Evolutionary conservation across 2,888 invertebrate genomes (phyloP), one percentile per base, ranked within the genome.

Genomic region (Hydrotaea diabolus): DNA sequence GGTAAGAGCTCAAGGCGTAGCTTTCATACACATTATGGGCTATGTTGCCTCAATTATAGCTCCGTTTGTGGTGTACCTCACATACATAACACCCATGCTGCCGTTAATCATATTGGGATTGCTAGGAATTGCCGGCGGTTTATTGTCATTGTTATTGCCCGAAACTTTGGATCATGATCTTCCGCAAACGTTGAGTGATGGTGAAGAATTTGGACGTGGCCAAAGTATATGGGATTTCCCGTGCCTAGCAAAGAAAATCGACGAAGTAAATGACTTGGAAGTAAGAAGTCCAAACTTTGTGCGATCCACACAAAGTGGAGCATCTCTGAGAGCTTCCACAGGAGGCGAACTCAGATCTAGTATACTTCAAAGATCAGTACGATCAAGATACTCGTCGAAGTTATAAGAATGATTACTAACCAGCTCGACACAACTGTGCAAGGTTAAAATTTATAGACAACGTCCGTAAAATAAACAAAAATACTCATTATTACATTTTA

Each of bases 131-230:
- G 74, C 94, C 0, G 97, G 97, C 0, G 97, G 97, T 0, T 88
- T 95, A 1, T 92, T 97, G n/a, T 95, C 96, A 59, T 93, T 97
- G 0, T 95, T 96, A 88, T 93, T 98, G 2, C 97, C 97, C 0
- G 97, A 98, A 93, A 97, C 97, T 0, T 94, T 97, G 89, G 96
- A 96, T 90, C 95, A 96, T 64, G 97, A 97, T 89, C 93, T 98
- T 91, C 97, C 97, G 0, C 97, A 97, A 91, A 97, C 97, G 0
- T 92, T 98, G 9, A 95, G 95, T 85, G 97, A 98, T 90, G 97
- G 97, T 13, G 97, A 97, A 93, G 94, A 96, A 88, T 97, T 97
- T 88, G 97, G 97, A 2, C 94, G 93, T 80, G 94, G 96, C 81
- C 97, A 97, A 92, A 94, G 93, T 86, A 95, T 97, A 88, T 96